Evolutionary conservation across 1,140 invertebrate genomes (phyloP), one percentile per base, ranked within the genome.

Genomic region (Macrosteles quadrilineatus): DNA sequence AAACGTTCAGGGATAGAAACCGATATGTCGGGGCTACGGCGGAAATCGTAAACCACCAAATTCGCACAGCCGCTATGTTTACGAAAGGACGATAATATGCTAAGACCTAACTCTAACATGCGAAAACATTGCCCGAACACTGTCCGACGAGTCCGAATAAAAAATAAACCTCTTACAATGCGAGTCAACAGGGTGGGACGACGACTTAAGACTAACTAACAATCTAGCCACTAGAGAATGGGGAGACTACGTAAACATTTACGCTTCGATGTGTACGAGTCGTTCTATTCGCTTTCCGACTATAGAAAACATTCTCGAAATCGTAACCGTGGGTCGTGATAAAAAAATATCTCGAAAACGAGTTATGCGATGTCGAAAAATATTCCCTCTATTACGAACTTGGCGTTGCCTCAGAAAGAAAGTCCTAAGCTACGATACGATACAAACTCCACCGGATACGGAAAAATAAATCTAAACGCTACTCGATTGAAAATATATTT

Each of bases 331-430:
- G 32, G 19, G 9, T 21, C 19, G 21, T 27, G 53, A 25, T 66
- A 66, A 66, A 66, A 66, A 66, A 66, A 66, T 66, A 66, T 14
- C n/a, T 66, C 40, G n/a, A 23, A 66, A 66, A 66, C 31, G 63
- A 66, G 29, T 40, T 59, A 29, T 45, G 27, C 27, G 29, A 66
- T 66, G 27, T 66, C 63, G 36, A 66, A 66, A 66, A 66, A 66
- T 66, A 66, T 66, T 66, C n/a, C 27, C 62, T 64, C 62, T 66
- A 43, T 66, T 36, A 36, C 32, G 32, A 36, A 36, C 32, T 36
- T 36, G 4, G 14, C 32, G 32, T 36, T 14, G 32, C 32, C 32
- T 36, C 14, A 14, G 32, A 36, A 36, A 36, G 32, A 36, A 36
- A 36, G 32, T 36, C 32, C 36, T 43, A 64, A 32, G 23, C 63